phyloP scores from a whole-genome alignment of 2,888 invertebrate genomes.

The Ophion slaviceki region DNA sequence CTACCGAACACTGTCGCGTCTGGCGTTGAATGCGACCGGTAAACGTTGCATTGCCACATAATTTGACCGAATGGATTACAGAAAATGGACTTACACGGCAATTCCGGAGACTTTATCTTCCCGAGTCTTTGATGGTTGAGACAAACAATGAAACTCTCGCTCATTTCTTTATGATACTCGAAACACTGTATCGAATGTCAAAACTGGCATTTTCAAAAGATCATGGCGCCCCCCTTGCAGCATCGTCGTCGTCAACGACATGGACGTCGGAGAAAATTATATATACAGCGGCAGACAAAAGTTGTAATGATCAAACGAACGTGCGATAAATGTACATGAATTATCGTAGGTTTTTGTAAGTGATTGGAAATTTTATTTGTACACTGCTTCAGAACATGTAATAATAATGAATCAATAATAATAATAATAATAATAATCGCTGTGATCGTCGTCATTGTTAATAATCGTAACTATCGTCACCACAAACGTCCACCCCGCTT shows the following conservation, averaged over 20 bases:
- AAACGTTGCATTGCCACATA: too few relatives aligned
- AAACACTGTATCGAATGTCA: too few relatives aligned
- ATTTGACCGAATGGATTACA: too few relatives aligned
- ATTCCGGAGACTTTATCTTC: too few relatives aligned
- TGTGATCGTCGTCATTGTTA: conserved; percentile 66
- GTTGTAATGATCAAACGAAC: conserved; percentile 34
- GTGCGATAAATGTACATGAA: conserved; percentile 52
- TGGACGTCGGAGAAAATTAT: neutral
- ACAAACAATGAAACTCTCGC: too few relatives aligned
- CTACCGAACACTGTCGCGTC: too few relatives aligned
- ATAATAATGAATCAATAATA: conserved; percentile 67
- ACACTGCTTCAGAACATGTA: conserved; percentile 71
- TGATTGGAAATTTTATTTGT: conserved; percentile 71
- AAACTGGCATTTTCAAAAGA: neutral
- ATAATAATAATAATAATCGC: conserved; percentile 67
- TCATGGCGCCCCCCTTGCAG: neutral
- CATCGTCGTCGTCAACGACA: neutral
- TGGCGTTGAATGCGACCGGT: too few relatives aligned
- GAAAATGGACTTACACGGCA: too few relatives aligned
- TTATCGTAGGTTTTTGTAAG: conserved; percentile 64
- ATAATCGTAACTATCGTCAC: conserved; percentile 68
- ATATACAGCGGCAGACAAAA: conserved; percentile 4
- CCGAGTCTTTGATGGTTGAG: too few relatives aligned
- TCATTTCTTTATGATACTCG: too few relatives aligned
- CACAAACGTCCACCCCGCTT: conserved; percentile 56